Conservation (phyloP, 2,797 vertebrate species). For the Anolis apletophallus region DNA sequence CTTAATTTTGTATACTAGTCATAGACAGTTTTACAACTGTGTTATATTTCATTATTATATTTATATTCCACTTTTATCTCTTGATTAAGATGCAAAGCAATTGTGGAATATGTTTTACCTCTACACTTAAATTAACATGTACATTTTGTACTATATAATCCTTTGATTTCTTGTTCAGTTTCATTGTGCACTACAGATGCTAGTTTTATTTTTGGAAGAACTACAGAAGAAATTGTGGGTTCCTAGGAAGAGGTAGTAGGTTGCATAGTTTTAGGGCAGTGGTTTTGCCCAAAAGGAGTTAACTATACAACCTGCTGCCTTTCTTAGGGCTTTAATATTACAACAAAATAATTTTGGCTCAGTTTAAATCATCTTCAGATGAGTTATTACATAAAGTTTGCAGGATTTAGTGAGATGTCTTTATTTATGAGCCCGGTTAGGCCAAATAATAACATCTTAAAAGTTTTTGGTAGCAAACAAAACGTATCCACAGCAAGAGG, state of each 20-base stretch:
- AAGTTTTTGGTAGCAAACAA: not conserved
- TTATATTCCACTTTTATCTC: too few species aligned
- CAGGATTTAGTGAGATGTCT: not conserved
- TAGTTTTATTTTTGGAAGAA: slow-evolving; percentile 65
- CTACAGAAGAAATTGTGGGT: slow-evolving; percentile 72
- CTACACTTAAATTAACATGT: not conserved
- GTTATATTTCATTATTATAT: not conserved
- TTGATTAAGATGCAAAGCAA: too few species aligned
- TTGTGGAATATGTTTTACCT: not conserved
- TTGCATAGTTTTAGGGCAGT: slow-evolving; percentile 98
- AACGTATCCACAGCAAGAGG: not conserved
- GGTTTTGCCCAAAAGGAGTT: slow-evolving; percentile 95
- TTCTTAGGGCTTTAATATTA: slow-evolving; percentile 87
- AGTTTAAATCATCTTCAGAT: slow-evolving; percentile 57
- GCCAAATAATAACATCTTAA: not conserved
- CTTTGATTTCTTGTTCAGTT: slow-evolving; percentile 7
- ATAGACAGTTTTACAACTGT: not conserved
- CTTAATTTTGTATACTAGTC: too few species aligned
- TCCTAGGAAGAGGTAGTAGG: slow-evolving; percentile 96
- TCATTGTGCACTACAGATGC: slow-evolving; percentile 58
- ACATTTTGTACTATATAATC: not conserved
- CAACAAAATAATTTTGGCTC: slow-evolving; percentile 64
- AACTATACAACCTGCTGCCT: slow-evolving; percentile 99
- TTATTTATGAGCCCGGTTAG: not conserved
- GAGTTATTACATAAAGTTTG: slow-evolving; percentile 26